Base-by-base conservation (phyloP, 2,888 invertebrate species). In the Hemicrepidius hirtus region DNA sequence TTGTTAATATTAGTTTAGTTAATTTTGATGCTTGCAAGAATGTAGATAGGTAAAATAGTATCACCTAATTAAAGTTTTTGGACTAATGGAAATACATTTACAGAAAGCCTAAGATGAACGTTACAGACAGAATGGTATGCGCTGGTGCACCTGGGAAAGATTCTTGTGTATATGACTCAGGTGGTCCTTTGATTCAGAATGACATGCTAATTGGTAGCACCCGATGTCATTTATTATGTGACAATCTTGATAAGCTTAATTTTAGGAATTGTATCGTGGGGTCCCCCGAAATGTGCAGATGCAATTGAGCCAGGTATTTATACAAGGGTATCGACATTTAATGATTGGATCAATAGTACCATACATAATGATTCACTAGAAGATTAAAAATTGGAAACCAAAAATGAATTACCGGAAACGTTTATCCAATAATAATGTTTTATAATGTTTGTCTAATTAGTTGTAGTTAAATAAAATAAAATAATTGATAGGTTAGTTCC, bases 201-300 rank as follows among this genome's bases (percentile, higher is more conserved):
- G 10, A n/a, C 13, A 2, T 6, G 5, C 10, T 40, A 40, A n/a
- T 40, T n/a, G 40, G 40, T 40, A 10, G 12, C 3, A n/a, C 3
- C 12, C 40, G 10, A n/a, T n/a, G 3, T 40, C 40, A 40, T n/a
- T 40, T 40, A 3, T 10, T n/a, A 10, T 6, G 13, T 6, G 10
- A 6, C 13, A n/a, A 40, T 10, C 13, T 3, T 40, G 3, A 40
- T n/a, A 40, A 6, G 10, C 10, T 10, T 10, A 1, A 5, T 32
- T 55, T n/a, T 24, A 63, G 63, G 63, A 13, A 24, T 63, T 3
- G 44, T 63, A 5, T 63, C 63, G 12, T 63, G 63, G 63, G 63
- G 63, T 35, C 10, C 40, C 10, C 1, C 7, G 2, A 24, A 13
- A 9, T 63, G 63, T 13, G 63, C 44, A 18, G 16, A 18, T 28